These are phyloP conservation scores for Pangasius sanitwongsei DNA, from an alignment of 2,797 vertebrate species.

Conservation along the genomic window DNA sequence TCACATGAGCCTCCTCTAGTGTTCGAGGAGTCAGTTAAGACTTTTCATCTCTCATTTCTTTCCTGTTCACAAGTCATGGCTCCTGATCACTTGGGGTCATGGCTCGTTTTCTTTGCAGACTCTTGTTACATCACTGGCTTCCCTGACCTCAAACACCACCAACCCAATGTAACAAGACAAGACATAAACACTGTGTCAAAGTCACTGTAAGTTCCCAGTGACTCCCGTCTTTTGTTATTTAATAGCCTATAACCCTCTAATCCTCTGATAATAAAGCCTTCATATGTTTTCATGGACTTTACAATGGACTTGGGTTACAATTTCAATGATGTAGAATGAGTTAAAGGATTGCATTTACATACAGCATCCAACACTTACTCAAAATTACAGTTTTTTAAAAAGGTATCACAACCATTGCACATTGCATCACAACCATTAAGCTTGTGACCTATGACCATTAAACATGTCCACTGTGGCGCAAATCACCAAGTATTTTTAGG, in stretches of 20 bases:
- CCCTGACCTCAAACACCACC: slow-evolving; percentile 61
- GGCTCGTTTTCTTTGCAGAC: slow-evolving; percentile 61
- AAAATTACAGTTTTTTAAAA: not conserved
- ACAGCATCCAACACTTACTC: not conserved
- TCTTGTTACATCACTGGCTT: slow-evolving; percentile 69
- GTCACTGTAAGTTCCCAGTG: not conserved
- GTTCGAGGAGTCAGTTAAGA: slow-evolving; percentile 65
- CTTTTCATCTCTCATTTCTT: slow-evolving; percentile 74
- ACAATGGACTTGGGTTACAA: not conserved
- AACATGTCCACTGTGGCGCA: not conserved
- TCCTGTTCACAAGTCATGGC: slow-evolving; percentile 69
- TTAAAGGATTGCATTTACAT: not conserved
- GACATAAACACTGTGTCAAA: slow-evolving; percentile 10
- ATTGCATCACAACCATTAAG: not conserved
- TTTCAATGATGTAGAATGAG: not conserved
- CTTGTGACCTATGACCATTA: not conserved
- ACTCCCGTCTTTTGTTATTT: not conserved
- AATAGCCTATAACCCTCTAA: not conserved
- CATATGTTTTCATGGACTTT: not conserved
- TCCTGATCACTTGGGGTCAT: slow-evolving; percentile 69
- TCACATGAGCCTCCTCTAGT: slow-evolving; percentile 67
- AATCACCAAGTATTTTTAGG: slow-evolving; percentile 25
- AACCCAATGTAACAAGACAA: not conserved
- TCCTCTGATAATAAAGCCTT: not conserved
- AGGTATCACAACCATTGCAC: not conserved